phyloP scores from a whole-genome alignment of 2,113 vertebrate genomes.

The Cranoglanis bouderius region DNA sequence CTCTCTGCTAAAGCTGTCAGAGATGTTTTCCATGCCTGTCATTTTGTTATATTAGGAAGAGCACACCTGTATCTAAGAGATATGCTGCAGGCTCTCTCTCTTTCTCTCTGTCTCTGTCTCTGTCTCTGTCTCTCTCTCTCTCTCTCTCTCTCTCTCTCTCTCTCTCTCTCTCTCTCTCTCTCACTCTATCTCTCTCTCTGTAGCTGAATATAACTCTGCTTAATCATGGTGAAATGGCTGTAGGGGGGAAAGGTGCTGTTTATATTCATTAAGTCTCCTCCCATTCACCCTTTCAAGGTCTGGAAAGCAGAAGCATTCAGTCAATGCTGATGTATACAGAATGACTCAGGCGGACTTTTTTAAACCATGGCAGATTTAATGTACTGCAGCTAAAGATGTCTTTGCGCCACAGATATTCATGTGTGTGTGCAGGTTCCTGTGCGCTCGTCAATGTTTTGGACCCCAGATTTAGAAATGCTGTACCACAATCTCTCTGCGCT shows the following conservation, averaged over 20 bases:
- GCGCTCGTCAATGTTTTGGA: background rate
- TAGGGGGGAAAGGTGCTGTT: conserved; percentile 19
- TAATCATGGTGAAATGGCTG: conserved; percentile 26
- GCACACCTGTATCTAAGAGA: conserved; percentile 27
- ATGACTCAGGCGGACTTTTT: conserved; percentile 19
- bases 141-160: background rate
- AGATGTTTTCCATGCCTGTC: background rate
- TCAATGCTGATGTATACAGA: conserved; percentile 28
- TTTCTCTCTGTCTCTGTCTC: conserved; percentile 22
- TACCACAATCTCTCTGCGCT: background rate
- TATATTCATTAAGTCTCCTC: conserved; percentile 38
- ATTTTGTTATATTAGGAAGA: conserved; percentile 22
- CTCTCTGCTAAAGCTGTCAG: background rate
- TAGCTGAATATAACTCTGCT: background rate
- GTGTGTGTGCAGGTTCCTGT: background rate
- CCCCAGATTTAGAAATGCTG: background rate
- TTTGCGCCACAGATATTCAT: background rate
- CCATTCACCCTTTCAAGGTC: conserved; percentile 20
- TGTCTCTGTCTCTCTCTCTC: background rate
- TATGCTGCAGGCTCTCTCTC: background rate
- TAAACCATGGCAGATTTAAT: conserved; percentile 4
- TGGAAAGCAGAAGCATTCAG: background rate
- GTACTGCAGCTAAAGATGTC: background rate
- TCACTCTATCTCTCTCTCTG: conserved; percentile 11
- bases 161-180: background rate